A percentile compares a stretch with the other conserved stretches of the same genome.
These are phyloP conservation scores for Camponotus pennsylvanicus DNA, from an alignment of 1,140 invertebrate genomes.

Conservation along the genomic window DNA sequence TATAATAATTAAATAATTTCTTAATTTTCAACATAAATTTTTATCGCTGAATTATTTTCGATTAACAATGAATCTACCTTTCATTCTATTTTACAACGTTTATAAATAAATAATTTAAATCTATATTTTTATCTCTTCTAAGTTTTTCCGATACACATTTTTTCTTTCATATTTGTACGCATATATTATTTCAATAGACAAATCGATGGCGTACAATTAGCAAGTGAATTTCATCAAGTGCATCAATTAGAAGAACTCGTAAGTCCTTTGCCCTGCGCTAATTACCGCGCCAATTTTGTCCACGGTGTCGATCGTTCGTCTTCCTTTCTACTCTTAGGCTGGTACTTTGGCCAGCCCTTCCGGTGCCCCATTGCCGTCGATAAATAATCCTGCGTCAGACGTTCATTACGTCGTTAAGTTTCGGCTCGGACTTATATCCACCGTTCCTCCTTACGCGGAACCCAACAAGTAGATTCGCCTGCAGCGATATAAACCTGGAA, in stretches of 20 bases:
- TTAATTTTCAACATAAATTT: not conserved
- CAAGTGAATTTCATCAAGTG: conserved; percentile 12
- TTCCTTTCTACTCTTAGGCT: conserved; percentile 52
- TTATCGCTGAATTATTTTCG: not conserved
- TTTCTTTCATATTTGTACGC: not conserved
- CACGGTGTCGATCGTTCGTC: conserved; percentile 66
- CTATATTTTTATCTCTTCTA: conserved; percentile 2
- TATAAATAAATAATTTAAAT: not conserved
- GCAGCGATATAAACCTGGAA: conserved; percentile 44
- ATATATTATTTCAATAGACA: not conserved
- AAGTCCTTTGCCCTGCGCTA: not conserved
- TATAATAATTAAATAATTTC: not conserved
- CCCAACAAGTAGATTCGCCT: conserved; percentile 11
- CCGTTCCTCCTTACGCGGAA: conserved; percentile 36
- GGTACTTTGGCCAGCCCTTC: conserved; percentile 40
- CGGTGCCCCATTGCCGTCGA: conserved; percentile 64
- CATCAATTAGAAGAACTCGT: conserved; percentile 32
- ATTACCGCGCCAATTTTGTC: conserved; percentile 66
- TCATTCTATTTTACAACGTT: not conserved
- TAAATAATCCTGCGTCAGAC: conserved; percentile 82
- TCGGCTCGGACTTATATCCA: conserved; percentile 75
- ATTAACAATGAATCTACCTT: not conserved
- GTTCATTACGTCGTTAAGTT: conserved; percentile 82
- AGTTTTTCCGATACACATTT: not conserved
- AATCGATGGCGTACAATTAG: conserved; percentile 34